phyloP scores from a whole-genome alignment of 2,113 vertebrate species.

The Empidonax alnorum region DNA sequence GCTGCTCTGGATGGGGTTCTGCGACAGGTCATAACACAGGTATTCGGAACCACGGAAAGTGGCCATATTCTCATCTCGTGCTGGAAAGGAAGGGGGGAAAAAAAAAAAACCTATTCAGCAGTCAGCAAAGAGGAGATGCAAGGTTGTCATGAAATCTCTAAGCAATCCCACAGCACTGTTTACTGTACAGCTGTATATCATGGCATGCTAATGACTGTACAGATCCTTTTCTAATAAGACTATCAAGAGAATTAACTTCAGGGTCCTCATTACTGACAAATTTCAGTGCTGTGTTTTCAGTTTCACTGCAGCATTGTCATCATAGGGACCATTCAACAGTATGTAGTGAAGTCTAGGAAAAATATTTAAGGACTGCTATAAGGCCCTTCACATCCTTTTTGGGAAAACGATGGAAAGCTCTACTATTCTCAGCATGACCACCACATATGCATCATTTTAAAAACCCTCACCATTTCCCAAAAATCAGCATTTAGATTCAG shows the following conservation, averaged over 20 bases:
- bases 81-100: conserved; percentile 67
- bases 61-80: conserved; percentile 93
- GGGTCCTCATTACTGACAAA: neutral
- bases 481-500: neutral
- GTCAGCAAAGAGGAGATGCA: neutral
- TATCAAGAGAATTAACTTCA: neutral
- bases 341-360: neutral
- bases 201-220: neutral
- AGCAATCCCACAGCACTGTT: neutral
- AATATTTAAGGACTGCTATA: neutral
- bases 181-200: neutral
- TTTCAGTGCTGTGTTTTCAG: neutral
- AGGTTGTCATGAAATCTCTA: neutral
- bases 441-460: fast-evolving
- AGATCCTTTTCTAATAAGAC: neutral
- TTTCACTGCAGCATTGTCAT: conserved; percentile 26
- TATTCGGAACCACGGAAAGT: conserved; percentile 98
- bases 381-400: neutral
- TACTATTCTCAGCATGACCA: neutral
- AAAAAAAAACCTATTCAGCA: neutral
- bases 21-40: conserved; percentile 97
- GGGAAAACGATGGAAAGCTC: neutral
- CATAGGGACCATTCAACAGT: neutral
- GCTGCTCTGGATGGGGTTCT: conserved; percentile 99
- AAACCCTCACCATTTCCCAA: neutral